Conservation (phyloP, 2,888 invertebrate genomes). For the Drosophila kambysellisi region DNA sequence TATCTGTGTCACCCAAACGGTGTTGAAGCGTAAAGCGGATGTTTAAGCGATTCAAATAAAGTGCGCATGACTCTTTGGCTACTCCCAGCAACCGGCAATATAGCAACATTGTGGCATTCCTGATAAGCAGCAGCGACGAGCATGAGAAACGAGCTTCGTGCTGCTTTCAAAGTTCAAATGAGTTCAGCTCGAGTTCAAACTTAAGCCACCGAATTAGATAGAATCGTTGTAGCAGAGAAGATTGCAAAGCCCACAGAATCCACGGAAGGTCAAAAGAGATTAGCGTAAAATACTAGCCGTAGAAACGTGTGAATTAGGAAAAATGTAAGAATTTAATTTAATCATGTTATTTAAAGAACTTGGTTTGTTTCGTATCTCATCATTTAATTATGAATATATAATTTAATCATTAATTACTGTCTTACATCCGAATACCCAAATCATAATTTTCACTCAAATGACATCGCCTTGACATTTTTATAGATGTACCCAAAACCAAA, state of each 20-base stretch:
- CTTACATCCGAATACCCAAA: slow-evolving; percentile 6
- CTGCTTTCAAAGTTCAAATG: slow-evolving; percentile 35
- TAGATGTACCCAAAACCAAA: slow-evolving; percentile 27
- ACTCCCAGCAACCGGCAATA: slow-evolving; percentile 27
- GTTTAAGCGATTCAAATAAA: slow-evolving; percentile 67
- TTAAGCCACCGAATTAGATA: slow-evolving; percentile 13
- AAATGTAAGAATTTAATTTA: not conserved
- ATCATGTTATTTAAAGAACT: not conserved
- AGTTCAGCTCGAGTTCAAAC: slow-evolving; percentile 44
- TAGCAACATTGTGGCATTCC: slow-evolving; percentile 35
- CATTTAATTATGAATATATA: slow-evolving; percentile 6
- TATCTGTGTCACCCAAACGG: slow-evolving; percentile 57
- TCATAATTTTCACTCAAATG: slow-evolving; percentile 51
- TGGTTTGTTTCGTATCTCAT: not conserved
- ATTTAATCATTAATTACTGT: not conserved
- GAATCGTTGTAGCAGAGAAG: slow-evolving; percentile 1
- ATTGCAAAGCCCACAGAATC: not conserved
- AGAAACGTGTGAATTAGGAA: not conserved
- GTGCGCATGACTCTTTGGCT: slow-evolving; percentile 20
- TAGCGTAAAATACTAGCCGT: not conserved
- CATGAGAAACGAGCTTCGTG: slow-evolving; percentile 12
- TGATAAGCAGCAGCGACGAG: slow-evolving; percentile 40
- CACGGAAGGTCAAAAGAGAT: slow-evolving; percentile 6
- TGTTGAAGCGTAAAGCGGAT: slow-evolving; percentile 70
- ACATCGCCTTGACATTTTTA: slow-evolving; percentile 44